A percentile compares a stretch with the other conserved stretches of the same genome.
phyloP scores from a whole-genome alignment of 2,113 vertebrate genomes.

The Brienomyrus longianalis region DNA sequence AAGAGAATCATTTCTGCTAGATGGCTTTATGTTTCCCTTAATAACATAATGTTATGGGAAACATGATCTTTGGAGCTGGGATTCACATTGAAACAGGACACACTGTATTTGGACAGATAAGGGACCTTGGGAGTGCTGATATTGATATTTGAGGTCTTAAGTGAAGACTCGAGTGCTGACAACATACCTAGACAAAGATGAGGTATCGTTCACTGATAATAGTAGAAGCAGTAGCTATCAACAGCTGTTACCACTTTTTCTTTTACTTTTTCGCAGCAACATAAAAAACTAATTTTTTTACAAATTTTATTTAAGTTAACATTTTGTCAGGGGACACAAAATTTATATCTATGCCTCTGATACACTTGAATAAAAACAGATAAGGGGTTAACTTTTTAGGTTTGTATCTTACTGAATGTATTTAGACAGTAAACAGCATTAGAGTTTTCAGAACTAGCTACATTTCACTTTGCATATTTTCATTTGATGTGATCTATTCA shows the following conservation, averaged over 20 bases:
- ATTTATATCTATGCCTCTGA: not conserved
- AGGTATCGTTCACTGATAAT: not conserved
- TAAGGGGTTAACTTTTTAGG: not conserved
- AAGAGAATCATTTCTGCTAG: no score
- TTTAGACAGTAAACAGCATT: not conserved
- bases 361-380: no score
- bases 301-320: no score
- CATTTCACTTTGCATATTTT: not conserved
- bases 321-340: not conserved
- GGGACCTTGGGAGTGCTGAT: not conserved
- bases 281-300: not conserved
- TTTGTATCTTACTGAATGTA: not conserved
- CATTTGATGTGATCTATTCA: not conserved
- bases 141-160: not conserved
- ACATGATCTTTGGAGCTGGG: not conserved
- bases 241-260: not conserved
- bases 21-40: no score
- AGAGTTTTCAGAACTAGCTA: not conserved
- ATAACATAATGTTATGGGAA: no score
- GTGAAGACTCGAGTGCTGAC: not conserved
- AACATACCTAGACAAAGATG: not conserved
- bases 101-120: not conserved
- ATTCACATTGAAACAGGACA: not conserved
- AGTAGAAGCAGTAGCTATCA: not conserved
- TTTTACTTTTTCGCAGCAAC: not conserved